Evolutionary conservation across 2,797 vertebrate species (phyloP), one percentile per base, ranked within the genome.

Genomic region (Meriones psammophilus): DNA sequence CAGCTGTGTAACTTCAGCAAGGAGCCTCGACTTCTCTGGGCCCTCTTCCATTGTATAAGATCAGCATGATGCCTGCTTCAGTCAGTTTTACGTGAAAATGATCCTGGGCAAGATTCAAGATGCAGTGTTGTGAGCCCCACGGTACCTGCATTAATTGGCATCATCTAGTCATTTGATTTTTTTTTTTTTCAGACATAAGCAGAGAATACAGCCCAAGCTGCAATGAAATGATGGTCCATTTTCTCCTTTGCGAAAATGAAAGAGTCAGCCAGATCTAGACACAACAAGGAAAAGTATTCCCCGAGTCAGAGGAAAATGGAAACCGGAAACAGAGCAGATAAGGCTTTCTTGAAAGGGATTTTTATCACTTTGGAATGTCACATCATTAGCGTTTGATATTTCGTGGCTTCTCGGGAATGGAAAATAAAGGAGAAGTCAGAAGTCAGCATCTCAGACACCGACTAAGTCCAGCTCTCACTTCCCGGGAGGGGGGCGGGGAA

Each of bases 381-480:
- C n/a, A 17, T 71, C 12, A 84, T 54, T 50, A 73, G 78, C 58
- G 50, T 79, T 12, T 18, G 56, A 79, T 58, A 58, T 66, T 79
- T 94, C 83, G n/a, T 26, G 28, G 74, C 86, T 77, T 64, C 91
- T 96, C 91, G 93, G 68, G 74, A 94, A 89, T 26, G 33, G 78
- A 39, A 78, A 89, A 12, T 10, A 89, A 64, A 71, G 15, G 64
- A 80, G 78, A 84, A 46, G 17, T 60, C 46, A 36, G 87, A 71
- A 58, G 14, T 80, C 26, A 66, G n/a, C 39, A 39, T 14, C 66
- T 64, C 20, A 6, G 69, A 73, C 73, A 54, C 66, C 33, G 7
- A 26, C 66, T 58, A 30, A 79, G 91, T 12, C 8, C 74, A 2
- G 3, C 12, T 50, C 26, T 71, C 86, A 56, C 62, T 10, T 12